Evolutionary conservation across 1,140 invertebrate genomes (phyloP), one percentile per base, ranked within the genome.

Genomic region (Ostrea edulis): DNA sequence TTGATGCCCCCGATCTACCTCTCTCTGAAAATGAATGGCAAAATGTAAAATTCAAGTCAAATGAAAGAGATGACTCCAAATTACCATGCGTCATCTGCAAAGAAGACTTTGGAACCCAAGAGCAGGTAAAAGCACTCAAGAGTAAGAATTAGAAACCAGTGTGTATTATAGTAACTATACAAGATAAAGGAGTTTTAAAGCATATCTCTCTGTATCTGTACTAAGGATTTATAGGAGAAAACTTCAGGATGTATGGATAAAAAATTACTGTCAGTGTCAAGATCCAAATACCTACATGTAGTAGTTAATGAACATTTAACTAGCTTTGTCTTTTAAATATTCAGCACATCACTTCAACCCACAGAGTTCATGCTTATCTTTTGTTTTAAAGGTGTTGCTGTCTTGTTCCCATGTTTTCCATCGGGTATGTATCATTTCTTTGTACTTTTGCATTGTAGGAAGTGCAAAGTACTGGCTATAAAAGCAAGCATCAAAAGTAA

Each of bases 381-480:
- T 62, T 89, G 71, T 71, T 87, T 93, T 88, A 29, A 90, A 94
- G 93, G 94, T 95, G n/a, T 84, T 95, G 29, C 90, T 95, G 14
- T 95, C 95, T 0, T 95, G 95, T 89, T 93, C 94, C 0, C 95
- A 95, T 92, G 94, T 95, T 25, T 95, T 95, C 84, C 95, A 95
- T 88, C 92, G 91, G 91, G 94, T 94, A 90, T 91, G 90, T 77
- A 77, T n/a, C 55, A n/a, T 51, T 20, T 44, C 35, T 44, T 44
- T 44, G 35, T 44, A 44, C 35, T 44, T 44, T 44, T 44, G 5
- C 5, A 44, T 44, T 44, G 35, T 44, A 44, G n/a, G n/a, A n/a
- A n/a, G 35, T 44, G 5, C 35, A 44, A 44, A 44, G 35, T 44
- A 44, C 35, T 44, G 1, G 35, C 35, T 44, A 5, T 1, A 44